Evolutionary conservation across 2,888 invertebrate species (phyloP).

Genomic region (Drosophila anomelani): DNA sequence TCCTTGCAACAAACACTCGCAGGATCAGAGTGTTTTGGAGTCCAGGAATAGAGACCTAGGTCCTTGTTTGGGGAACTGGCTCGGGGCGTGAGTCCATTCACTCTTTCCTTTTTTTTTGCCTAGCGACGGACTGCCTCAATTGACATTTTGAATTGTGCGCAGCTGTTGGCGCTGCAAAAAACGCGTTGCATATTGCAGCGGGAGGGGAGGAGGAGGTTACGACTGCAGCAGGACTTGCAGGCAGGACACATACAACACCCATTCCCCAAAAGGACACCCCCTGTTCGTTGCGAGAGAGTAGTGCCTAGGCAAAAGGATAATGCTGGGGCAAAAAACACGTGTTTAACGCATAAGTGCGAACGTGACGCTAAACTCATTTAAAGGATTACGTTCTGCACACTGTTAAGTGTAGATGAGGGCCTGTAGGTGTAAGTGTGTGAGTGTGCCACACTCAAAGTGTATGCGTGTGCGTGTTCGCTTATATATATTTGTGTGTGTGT

Average conservation of each 20-base stretch:
- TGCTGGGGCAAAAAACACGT: slow-evolving; percentile 79
- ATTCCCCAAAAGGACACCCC: background rate
- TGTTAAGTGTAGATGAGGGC: slow-evolving; percentile 51
- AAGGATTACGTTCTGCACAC: slow-evolving; percentile 77
- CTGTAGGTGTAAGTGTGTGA: slow-evolving; percentile 2
- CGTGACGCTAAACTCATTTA: slow-evolving; percentile 82
- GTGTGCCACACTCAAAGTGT: slow-evolving; percentile 36
- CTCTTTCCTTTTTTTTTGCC: slow-evolving; percentile 25
- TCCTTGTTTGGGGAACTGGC: slow-evolving; percentile 44
- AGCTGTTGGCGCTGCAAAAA: slow-evolving; percentile 70
- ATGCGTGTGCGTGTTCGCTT: slow-evolving; percentile 21
- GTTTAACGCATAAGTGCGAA: slow-evolving; percentile 81
- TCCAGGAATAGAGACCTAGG: slow-evolving; percentile 32
- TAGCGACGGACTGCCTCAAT: slow-evolving; percentile 75
- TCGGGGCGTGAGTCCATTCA: slow-evolving; percentile 55
- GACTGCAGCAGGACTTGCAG: background rate
- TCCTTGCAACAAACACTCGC: slow-evolving; percentile 10
- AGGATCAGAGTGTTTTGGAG: slow-evolving; percentile 38
- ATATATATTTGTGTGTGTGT: slow-evolving; percentile 50
- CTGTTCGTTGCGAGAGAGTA: slow-evolving; percentile 21
- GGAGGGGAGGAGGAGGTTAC: background rate
- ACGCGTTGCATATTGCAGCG: slow-evolving; percentile 29
- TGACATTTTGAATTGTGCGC: slow-evolving; percentile 82
- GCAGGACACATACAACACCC: background rate
- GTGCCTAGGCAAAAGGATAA: slow-evolving; percentile 75